Conservation (phyloP, 2,113 vertebrate genomes). For the Okapia johnstoni region DNA sequence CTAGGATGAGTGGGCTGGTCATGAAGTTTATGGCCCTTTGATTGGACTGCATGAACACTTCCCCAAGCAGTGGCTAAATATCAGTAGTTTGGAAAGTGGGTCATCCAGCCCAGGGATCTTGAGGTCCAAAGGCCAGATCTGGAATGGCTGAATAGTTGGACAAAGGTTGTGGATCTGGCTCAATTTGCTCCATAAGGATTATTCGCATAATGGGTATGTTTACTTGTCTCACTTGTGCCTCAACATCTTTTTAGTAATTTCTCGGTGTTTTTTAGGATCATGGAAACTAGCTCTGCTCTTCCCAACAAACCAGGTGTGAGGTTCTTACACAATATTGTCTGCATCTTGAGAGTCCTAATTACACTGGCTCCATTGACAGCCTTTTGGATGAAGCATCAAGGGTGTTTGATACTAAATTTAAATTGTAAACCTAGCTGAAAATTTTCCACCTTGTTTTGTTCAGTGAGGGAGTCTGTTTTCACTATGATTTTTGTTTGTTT, state of each 20-base stretch:
- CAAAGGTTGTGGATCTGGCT: neutral
- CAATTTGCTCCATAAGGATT: neutral
- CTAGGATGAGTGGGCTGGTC: neutral
- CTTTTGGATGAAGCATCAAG: neutral
- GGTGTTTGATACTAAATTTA: neutral
- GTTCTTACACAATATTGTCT: neutral
- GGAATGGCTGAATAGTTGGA: neutral
- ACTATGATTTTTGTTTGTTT: neutral
- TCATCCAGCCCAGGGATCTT: neutral
- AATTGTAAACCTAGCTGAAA: neutral
- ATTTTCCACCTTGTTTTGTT: neutral
- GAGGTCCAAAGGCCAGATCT: neutral
- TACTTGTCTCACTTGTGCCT: neutral
- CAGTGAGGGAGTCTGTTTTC: neutral
- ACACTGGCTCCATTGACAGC: neutral
- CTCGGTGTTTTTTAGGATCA: neutral
- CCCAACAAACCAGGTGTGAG: neutral
- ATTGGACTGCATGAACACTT: neutral
- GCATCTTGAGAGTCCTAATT: neutral
- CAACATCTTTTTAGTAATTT: neutral
- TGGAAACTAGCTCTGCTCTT: neutral
- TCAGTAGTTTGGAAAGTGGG: constrained; percentile 6
- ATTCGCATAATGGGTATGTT: neutral
- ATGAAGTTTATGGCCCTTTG: neutral
- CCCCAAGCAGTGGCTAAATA: neutral